These are phyloP conservation scores for Brachypalpus laphriformis DNA, from an alignment of 2,888 invertebrate genomes.

Conservation along the genomic window DNA sequence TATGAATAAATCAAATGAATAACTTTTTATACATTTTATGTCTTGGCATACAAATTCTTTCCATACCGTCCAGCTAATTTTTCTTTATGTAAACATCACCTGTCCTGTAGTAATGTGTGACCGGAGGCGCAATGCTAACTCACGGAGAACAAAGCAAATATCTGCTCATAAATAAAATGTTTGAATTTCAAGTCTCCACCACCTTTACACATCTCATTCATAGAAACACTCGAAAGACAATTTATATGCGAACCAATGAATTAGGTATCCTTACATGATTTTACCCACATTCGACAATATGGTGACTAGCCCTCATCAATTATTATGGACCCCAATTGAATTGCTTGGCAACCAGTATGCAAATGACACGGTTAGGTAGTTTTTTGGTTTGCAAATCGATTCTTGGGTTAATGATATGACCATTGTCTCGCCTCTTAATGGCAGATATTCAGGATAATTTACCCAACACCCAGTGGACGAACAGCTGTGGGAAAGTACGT, in stretches of 20 bases:
- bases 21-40: too few species aligned
- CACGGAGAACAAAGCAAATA: too few species aligned
- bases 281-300: constrained; percentile 5
- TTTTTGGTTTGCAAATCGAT: constrained; percentile 72
- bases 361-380: constrained; percentile 70
- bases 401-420: constrained; percentile 72
- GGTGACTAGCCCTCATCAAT: constrained; percentile 63
- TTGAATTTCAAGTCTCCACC: not conserved
- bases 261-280: constrained; percentile 19
- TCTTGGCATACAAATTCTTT: too few species aligned
- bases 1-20: too few species aligned
- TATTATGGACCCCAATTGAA: constrained; percentile 67
- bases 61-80: too few species aligned
- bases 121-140: too few species aligned
- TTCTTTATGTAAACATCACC: too few species aligned
- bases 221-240: not conserved
- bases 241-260: constrained; percentile 26
- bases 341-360: constrained; percentile 70
- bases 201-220: not conserved
- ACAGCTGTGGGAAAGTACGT: constrained; percentile 45
- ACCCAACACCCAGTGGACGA: constrained; percentile 31
- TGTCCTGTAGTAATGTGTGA: too few species aligned
- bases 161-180: not conserved
- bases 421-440: constrained; percentile 72
- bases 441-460: constrained; percentile 63